Evolutionary conservation across 2,113 vertebrate species (phyloP), one percentile per base, ranked within the genome.

Genomic region (Calyptomena viridis): DNA sequence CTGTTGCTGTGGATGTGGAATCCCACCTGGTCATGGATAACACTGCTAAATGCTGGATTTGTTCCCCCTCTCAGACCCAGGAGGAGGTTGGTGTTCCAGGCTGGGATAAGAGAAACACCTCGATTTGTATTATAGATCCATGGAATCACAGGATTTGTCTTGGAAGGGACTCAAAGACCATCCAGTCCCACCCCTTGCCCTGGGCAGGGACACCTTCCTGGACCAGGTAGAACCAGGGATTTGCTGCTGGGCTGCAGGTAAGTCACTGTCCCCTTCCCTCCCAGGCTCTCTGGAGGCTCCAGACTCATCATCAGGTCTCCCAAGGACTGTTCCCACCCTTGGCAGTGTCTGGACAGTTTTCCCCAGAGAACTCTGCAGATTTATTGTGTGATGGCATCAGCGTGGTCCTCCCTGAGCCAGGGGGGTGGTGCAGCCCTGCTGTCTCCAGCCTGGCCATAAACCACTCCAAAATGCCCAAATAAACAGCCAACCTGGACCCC

Each of bases 381-480:
- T 90, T 90, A 87, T 25, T 16, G 74, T 2, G 8, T 50, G 74
- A 79, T 68, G 27, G 52, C 94, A 79, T 78, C 16, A 9, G 44
- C n/a, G n/a, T n/a, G n/a, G n/a, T n/a, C n/a, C n/a, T n/a, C 60
- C 16, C 60, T 8, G 18, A 18, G 62, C 28, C 13, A 2, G 53
- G 17, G 46, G 67, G 68, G n/a, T 1, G 16, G 9, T 30, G 60
- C 89, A 86, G 89, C 81, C 81, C 62, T 3, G 2, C 69, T 67
- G 94, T 63, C 88, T 93, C 79, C 87, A 84, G 69, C 69, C 40
- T 16, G 49, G 40, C 85, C 52, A 12, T 86, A 92, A 87, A 92
- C 40, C 77, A 75, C 77, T 89, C 85, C 13, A 5, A 40, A 79
- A 9, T 0, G 5, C 33, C 39, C 44, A 66, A 46, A 89, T 10